Base-by-base conservation (phyloP, 2,797 vertebrate species). In the Tenualosa ilisha region DNA sequence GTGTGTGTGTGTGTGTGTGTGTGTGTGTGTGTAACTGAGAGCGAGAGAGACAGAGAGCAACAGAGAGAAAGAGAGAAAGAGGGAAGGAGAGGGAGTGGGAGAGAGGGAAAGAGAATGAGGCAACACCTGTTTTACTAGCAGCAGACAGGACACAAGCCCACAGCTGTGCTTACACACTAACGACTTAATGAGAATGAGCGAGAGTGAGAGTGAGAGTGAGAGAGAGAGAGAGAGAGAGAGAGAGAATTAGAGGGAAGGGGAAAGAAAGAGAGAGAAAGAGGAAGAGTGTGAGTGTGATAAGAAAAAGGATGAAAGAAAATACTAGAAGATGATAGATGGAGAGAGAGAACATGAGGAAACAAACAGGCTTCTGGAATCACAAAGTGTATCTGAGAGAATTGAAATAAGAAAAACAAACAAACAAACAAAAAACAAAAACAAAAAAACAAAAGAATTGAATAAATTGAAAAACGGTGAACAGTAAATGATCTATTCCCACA, bases 51-150 rank as follows among this genome's bases (percentile, higher is more conserved):
- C 0, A 46, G 46, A 46, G 46, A 46, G 43, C 2, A 6, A 46
- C 2, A 46, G 43, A 46, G 43, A 46, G 43, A 46, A 6, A 46
- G 43, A 6, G 46, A 46, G 46, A 46, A 7, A 46, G 46, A 46
- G 46, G 7, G 46, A 46, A 46, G 7, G 46, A 46, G 46, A 46
- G 46, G 7, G 46, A 46, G 46, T 4, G 46, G 46, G 46, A 46
- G 7, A 46, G 61, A n/a, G 61, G n/a, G 22, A n/a, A 20, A n/a
- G 63, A 9, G 26, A 31, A 37, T 40, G 68, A 75, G 68, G 68
- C 68, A 75, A 12, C 68, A 75, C 40, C 37, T 40, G 68, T 75
- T 75, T 40, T 26, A 40, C 68, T 75, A 75, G 68, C 68, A 75
- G 68, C 31, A 75, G 68, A 75, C 13, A 75, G 68, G 17, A 43